Evolutionary conservation across 2,797 vertebrate genomes (phyloP), one percentile per base, ranked within the genome.

Genomic region (Lates japonicus): DNA sequence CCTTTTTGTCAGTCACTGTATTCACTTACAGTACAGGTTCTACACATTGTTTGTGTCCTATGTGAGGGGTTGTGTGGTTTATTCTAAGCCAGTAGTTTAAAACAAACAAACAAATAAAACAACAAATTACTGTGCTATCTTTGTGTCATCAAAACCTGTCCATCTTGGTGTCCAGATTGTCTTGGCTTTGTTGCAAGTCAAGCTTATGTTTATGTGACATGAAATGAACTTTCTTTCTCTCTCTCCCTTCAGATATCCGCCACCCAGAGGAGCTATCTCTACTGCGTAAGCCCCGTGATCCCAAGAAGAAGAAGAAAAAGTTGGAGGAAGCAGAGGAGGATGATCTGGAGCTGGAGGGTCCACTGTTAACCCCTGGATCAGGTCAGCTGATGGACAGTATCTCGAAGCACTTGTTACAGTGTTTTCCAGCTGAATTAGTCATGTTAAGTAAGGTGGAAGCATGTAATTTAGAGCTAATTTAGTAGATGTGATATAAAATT

Each of bases 221-320:
- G 16, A 49, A 76, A 76, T 81, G 0, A 81, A 77, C 67, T 42
- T 35, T 68, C 33, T 60, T 19, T 12, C 55, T 59, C 42, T 73
- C 42, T 69, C 33, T 67, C 31, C 66, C 33, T 67, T 29, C 82
- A 99, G 98, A 99, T 89, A 99, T 99, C 91, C 96, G 98, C 87
- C 98, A 99, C 87, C 98, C 98, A 60, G 98, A 99, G 93, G 98
- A 99, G 84, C 95, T 98, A 52, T 99, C 98, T 76, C 96, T 99
- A 73, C 95, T 99, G 92, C 97, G 98, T 88, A 99, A 99, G 92
- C 98, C 98, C 76, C 96, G 97, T 84, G 98, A 99, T 94, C 97
- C 98, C 2, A 98, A 97, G 14, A 99, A 99, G 97, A 99, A 99
- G 93, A 99, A 99, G 96, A 99, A 99, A 96, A 98, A 98, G 95